These are phyloP conservation scores for Colletes collaris DNA, from an alignment of 2,888 invertebrate species.

Conservation along the genomic window DNA sequence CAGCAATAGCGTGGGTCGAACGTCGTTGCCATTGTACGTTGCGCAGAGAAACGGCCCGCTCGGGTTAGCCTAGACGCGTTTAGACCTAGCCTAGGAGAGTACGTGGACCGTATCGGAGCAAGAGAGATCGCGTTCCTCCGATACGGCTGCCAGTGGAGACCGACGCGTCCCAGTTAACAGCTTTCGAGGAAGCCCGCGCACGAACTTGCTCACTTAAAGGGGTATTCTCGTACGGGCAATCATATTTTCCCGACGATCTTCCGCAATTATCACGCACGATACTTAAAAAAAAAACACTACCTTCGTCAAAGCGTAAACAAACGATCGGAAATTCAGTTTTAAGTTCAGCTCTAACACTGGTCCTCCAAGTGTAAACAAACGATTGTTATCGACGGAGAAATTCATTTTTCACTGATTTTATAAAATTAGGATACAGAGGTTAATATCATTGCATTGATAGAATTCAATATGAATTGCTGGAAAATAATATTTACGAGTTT, in stretches of 20 bases:
- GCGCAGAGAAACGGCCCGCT: conserved; percentile 54
- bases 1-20: conserved; percentile 65
- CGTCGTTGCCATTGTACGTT: conserved; percentile 66
- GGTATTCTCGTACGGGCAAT: background rate
- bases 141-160: conserved; percentile 33
- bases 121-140: conserved; percentile 47
- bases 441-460: too few relatives aligned
- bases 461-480: too few relatives aligned
- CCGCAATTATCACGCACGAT: background rate
- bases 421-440: too few relatives aligned
- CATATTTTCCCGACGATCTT: too few relatives aligned
- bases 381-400: too few relatives aligned
- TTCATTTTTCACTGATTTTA: too few relatives aligned
- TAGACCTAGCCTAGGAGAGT: conserved; percentile 48
- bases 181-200: conserved; percentile 46
- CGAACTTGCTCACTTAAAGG: conserved; percentile 9
- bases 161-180: conserved; percentile 51
- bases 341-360: too few relatives aligned
- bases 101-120: conserved; percentile 29
- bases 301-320: too few relatives aligned
- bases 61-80: conserved; percentile 54
- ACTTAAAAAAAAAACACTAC: too few relatives aligned
- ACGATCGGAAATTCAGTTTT: too few relatives aligned
- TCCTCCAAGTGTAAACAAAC: too few relatives aligned
- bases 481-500: too few relatives aligned